Base-by-base conservation (phyloP, 2,113 vertebrate genomes). In the Cricetomys ansorgei region DNA sequence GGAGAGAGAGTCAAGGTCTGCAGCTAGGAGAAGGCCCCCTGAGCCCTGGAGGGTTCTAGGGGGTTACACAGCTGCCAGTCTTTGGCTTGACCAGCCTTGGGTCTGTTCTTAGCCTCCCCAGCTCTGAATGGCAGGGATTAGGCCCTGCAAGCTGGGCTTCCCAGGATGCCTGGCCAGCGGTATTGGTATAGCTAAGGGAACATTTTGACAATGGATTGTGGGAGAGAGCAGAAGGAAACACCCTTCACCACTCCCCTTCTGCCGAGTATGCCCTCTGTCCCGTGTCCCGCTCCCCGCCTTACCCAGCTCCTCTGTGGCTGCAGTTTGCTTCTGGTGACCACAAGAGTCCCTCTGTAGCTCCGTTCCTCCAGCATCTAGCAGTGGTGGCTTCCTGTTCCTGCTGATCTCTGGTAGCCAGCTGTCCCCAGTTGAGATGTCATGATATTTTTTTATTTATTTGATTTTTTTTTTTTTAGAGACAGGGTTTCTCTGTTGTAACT, bases 291-390 rank as follows among this genome's bases (percentile, higher is more conserved):
- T 23, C 40, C 50, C 0, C 1, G 9, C 16, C n/a, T n/a, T n/a
- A 40, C 40, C 5, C 7, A 76, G 79, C 7, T 27, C n/a, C 55
- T 40, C 79, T 40, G 55, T 40, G 29, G 23, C 83, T 67, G 27
- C 19, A 21, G 45, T 88, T 96, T 86, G 65, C 77, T 88, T 73
- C 65, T 21, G 2, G 57, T 45, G 83, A 59, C 94, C n/a, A 48
- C 7, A 5, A 34, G 23, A n/a, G n/a, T 67, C 72, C 0, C 34
- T 57, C 43, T 12, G 50, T 17, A 43, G n/a, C 76, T 48, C 27
- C 0, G 6, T 73, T 55, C n/a, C 50, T 91, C 7, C 5, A 23
- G 79, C 83, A 55, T 76, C 53, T 37, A 77, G 76, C 8, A 0
- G n/a, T 15, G 67, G 53, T 50, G 48, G 45, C 27, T 27, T 84